A percentile compares a stretch with the other conserved stretches of the same genome.
Evolutionary conservation across 1,140 invertebrate species (phyloP).

Genomic region (Drosophila albomicans): DNA sequence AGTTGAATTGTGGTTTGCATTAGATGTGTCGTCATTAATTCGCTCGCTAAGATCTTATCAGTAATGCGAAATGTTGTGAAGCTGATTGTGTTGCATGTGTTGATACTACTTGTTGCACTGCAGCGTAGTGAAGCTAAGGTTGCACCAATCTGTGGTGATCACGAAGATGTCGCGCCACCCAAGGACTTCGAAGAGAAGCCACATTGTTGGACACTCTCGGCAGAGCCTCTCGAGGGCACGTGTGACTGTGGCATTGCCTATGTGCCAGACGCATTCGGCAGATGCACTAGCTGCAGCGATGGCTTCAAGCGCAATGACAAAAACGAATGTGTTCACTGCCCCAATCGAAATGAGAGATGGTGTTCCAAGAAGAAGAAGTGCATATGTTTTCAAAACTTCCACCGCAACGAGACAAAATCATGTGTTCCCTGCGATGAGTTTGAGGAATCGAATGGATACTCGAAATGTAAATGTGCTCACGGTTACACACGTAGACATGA

Average conservation of each 20-base stretch:
- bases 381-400: background rate
- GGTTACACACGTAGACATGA: background rate
- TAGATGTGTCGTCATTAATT: background rate
- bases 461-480: background rate
- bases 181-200: background rate
- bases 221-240: background rate
- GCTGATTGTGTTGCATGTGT: background rate
- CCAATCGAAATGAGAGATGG: background rate
- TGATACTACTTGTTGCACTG: background rate
- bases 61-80: background rate
- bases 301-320: background rate
- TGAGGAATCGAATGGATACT: slow-evolving; percentile 1
- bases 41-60: background rate
- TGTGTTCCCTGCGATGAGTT: background rate
- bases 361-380: background rate
- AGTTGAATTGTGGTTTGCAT: background rate
- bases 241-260: slow-evolving; percentile 4
- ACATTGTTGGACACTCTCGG: background rate
- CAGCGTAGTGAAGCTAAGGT: background rate
- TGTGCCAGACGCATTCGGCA: background rate
- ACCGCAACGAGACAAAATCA: background rate
- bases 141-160: background rate
- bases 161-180: background rate
- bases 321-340: slow-evolving; percentile 9
- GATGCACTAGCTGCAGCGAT: background rate